Base-by-base conservation (phyloP, 2,113 vertebrate species). In the Chloropsis cyanopogon region DNA sequence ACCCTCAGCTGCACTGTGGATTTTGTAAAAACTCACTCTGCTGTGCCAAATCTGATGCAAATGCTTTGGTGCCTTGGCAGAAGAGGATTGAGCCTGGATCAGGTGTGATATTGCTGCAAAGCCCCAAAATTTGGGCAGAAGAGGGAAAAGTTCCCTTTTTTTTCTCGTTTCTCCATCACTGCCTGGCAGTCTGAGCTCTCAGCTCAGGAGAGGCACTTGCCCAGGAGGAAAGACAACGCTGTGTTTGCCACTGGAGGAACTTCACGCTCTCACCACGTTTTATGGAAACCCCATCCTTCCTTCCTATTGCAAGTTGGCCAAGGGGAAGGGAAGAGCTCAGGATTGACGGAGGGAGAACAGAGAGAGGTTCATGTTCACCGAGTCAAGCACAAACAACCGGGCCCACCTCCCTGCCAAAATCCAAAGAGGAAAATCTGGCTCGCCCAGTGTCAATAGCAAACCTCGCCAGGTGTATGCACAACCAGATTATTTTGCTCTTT, bases 401-500 rank as follows among this genome's bases (percentile, higher is more conserved):
- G 33, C 52, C 47, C 42, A 9, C 10, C 50, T 90, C 79, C 60
- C 56, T 73, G 82, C 76, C 90, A 94, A 56, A 71, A 86, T 60
- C n/a, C 82, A 57, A 46, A 41, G 76, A 71, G 72, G 47, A 93
- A 94, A 88, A 20, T 29, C 76, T 90, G 92, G 82, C 85, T 86
- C 5, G 0, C n/a, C 49, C 71, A 29, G 11, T 42, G 76, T 90
- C 94, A 96, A 92, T 50, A 95, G 52, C 41, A 35, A 92, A 63
- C 57, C 53, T 44, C 1, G 26, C 90, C 94, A 91, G 91, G 71
- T 88, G 68, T 19, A 44, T 31, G n/a, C 75, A 70, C 17, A 2
- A 87, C 63, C 70, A 77, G 57, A 69, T 82, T 90, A 47, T 87
- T 91, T 82, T 90, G 70, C 37, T 87, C 5, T 90, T 95, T 89